These are phyloP conservation scores for Amia ocellicauda DNA, from an alignment of 2,113 vertebrate genomes.

Conservation along the genomic window DNA sequence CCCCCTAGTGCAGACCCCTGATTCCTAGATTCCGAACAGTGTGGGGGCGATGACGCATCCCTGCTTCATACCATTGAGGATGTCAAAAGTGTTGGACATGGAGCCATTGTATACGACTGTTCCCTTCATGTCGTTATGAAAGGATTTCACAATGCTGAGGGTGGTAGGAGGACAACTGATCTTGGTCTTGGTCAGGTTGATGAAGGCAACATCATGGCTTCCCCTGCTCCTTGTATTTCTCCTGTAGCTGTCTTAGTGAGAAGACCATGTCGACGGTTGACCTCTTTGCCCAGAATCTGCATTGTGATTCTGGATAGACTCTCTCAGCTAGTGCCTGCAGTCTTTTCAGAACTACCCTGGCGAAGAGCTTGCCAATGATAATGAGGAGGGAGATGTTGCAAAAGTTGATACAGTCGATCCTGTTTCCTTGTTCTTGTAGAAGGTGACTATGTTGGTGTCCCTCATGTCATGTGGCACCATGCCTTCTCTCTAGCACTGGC, in stretches of 20 bases:
- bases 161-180: neutral
- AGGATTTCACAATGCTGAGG: constrained; percentile 11
- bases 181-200: constrained; percentile 6
- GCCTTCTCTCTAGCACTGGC: neutral
- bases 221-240: constrained; percentile 13
- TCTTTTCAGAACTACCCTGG: neutral
- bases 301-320: constrained; percentile 7
- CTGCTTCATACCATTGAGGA: neutral
- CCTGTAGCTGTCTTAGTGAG: too few relatives aligned
- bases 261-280: constrained; percentile 13
- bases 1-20: too few relatives aligned
- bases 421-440: constrained; percentile 19
- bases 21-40: constrained; percentile 6
- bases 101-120: neutral
- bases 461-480: neutral
- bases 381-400: constrained; percentile 1
- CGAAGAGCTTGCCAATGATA: constrained; percentile 6
- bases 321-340: constrained; percentile 8
- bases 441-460: neutral
- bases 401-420: constrained; percentile 10
- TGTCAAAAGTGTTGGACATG: neutral
- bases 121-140: constrained; percentile 5
- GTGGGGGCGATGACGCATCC: constrained; percentile 8
- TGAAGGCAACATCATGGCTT: constrained; percentile 18
- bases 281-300: neutral